Base-by-base conservation (phyloP, 2,113 vertebrate genomes). In the Leptobrachium leishanense region DNA sequence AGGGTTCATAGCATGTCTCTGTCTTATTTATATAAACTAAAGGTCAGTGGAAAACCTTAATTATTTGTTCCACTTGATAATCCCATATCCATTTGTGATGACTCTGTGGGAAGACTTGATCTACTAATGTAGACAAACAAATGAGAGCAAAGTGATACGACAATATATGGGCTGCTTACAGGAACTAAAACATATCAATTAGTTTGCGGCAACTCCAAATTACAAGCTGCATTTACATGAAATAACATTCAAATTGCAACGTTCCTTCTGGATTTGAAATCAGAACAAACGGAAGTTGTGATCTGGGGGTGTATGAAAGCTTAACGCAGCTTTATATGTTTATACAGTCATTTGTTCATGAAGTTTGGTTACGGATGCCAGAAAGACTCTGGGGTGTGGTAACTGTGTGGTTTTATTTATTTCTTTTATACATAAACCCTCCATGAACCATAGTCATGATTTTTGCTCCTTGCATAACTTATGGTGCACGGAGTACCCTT, bases 181-280 rank as follows among this genome's bases (percentile, higher is more conserved):
- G 77, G 69, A 79, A 79, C 44, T 55, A 55, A 55, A 66, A 73
- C 70, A 31, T 78, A 72, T 72, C 77, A 41, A 66, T 65, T n/a
- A 79, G 72, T 79, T 79, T 73, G 77, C 40, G 69, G 77, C 67
- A n/a, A n/a, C 43, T 72, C 43, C 57, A 79, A 79, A 79, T 79
- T 73, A 79, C 76, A 78, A 78, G 43, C 39, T 79, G 20, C 62
- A 54, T 72, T 72, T 54, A 57, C 70, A 67, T 79, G 46, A 79
- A 79, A 79, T 67, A 73, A 73, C 70, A 77, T 62, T 62, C 59
- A 73, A 79, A 79, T 79, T 79, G 62, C 69, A 66, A 67, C 67
- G 77, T 79, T 73, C 59, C 5, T 43, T 66, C 66, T 73, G 62
- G 46, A 73, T 79, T 73, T 79, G 69, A 73, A 79, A 50, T 66